Evolutionary conservation across 2,113 vertebrate species (phyloP).

Genomic region (Lamprologus callipterus): DNA sequence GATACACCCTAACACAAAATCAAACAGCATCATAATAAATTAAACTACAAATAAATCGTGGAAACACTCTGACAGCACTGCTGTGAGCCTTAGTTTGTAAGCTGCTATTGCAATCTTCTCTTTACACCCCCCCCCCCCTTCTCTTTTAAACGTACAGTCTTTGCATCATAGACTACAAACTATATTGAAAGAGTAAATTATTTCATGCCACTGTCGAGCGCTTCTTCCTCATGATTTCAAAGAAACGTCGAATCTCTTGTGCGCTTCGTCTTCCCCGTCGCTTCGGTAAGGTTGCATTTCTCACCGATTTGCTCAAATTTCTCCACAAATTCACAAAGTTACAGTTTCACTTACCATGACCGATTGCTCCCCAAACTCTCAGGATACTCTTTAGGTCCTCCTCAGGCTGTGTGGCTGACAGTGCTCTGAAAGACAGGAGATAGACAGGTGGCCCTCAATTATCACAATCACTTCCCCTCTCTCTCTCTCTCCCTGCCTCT

Average conservation of each 20-base stretch:
- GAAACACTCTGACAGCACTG: neutral
- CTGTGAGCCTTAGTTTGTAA: neutral
- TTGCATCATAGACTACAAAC: neutral
- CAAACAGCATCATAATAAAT: neutral
- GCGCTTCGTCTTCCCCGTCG: neutral
- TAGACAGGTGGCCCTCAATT: slow-evolving; percentile 51
- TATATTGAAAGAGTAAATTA: neutral
- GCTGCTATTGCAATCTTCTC: neutral
- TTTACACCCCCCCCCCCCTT: too few relatives aligned
- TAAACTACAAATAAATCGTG: neutral
- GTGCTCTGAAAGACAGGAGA: slow-evolving; percentile 26
- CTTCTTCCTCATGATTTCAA: neutral
- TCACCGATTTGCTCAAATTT: neutral
- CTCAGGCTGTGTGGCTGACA: slow-evolving; percentile 2
- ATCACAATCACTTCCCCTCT: slow-evolving; percentile 58
- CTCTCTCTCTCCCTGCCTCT: neutral
- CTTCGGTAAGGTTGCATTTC: neutral
- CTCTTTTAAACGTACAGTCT: neutral
- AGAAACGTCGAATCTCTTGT: neutral
- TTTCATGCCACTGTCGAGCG: neutral
- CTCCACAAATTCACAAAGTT: neutral
- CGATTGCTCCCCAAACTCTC: neutral
- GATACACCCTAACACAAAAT: neutral
- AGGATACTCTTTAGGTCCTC: neutral
- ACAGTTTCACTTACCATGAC: slow-evolving; percentile 49